Base-by-base conservation (phyloP, 2,113 vertebrate genomes). In the Ailurus styani region DNA sequence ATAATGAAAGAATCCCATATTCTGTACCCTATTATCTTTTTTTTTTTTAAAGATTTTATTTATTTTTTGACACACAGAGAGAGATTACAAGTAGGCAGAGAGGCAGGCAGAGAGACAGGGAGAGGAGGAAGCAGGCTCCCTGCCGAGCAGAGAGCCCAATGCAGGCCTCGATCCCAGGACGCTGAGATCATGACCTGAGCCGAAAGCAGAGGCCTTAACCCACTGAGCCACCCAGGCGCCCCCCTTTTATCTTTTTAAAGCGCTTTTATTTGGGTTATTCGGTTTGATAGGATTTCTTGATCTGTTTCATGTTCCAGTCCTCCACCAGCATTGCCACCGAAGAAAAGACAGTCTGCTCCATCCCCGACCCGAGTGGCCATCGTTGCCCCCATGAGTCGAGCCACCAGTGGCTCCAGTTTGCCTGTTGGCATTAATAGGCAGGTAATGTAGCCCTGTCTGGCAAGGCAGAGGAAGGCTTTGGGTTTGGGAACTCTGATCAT, bases 321-420 rank as follows among this genome's bases (percentile, higher is more conserved):
- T 50, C 99, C 99, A 25, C 99, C 99, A 62, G 99, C 99, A 12
- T 89, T 99, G 93, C 99, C 99, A 3, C 99, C 99, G 34, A 99
- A 99, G 98, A 99, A 99, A 90, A 99, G 99, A 1, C 99, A 99
- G 98, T 99, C 99, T 0, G 99, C 99, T 0, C 99, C 99, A 7
- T 99, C 99, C 54, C 99, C 99, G 0, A 99, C 99, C 6, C 99
- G 99, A 21, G 99, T 99, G 79, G 99, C 99, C 0, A 99, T 99
- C 3, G 99, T 99, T 11, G 99, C 99, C 31, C 99, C 99, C 20
- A 99, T 99, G 99, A 99, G 99, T 95, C 99, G 99, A 52, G 98
- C 99, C 73, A 99, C 98, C 94, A 99, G 99, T 23, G 99, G 99
- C 62, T 99, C 99, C 98, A 99, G 99, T 97, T 98, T 99, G 93